phyloP scores from a whole-genome alignment of 2,888 invertebrate genomes.

The Drosophila cyrtoloma region DNA sequence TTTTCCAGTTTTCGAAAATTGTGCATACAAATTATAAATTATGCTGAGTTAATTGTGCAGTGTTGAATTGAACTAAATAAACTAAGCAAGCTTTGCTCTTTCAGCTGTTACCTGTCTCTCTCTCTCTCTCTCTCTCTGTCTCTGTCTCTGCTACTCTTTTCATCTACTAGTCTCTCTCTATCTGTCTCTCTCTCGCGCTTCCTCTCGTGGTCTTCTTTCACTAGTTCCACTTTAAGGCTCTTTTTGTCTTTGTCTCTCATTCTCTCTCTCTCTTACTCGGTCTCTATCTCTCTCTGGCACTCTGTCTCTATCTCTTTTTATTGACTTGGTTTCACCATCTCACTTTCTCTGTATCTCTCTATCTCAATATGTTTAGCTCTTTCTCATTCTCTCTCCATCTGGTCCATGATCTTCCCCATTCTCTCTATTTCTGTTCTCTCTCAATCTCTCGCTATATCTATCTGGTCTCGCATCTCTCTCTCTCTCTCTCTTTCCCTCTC shows the following conservation, averaged over 20 bases:
- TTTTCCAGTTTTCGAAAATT: slow-evolving; percentile 1
- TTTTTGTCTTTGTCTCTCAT: neutral
- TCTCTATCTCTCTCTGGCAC: neutral
- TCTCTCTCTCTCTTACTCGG: too few relatives aligned
- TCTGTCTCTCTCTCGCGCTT: neutral
- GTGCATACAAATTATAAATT: slow-evolving; percentile 59
- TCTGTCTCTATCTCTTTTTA: neutral
- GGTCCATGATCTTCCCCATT: neutral
- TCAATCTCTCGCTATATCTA: neutral
- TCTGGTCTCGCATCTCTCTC: neutral
- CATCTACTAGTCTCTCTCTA: neutral
- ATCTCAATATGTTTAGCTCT: neutral
- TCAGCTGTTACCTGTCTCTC: neutral
- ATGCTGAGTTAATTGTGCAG: slow-evolving; percentile 79
- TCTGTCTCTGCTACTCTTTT: rapidly evolving
- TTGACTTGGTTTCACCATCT: neutral
- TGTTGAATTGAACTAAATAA: slow-evolving; percentile 58
- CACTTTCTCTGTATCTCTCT: neutral
- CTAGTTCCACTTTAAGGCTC: too few relatives aligned
- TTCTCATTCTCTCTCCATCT: neutral
- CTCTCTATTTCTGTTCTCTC: neutral
- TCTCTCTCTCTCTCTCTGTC: neutral
- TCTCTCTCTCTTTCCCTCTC: neutral
- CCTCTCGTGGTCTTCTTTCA: rapidly evolving
- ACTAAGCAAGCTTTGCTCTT: slow-evolving; percentile 3